Percentiles rank a stretch among this genome's conserved stretches.
phyloP scores from a whole-genome alignment of 64 coral and sea anemone genomes.

The Anthopleura sola region DNA sequence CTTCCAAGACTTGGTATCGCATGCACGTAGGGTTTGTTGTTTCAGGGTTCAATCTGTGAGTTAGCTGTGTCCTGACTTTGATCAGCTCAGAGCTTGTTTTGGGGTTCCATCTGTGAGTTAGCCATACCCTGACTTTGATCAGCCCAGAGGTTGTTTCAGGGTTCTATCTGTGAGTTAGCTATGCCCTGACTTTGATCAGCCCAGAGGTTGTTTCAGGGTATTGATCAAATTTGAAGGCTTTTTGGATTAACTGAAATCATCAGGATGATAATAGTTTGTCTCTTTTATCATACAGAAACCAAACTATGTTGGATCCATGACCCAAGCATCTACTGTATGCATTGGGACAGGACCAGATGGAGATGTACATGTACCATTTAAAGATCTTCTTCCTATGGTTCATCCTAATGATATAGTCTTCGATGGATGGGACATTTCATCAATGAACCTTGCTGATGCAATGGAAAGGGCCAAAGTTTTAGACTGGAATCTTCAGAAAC shows the following conservation, averaged over 20 bases:
- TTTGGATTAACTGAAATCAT: no score
- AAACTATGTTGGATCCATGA: conserved; percentile 96
- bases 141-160: no score
- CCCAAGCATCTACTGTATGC: conserved; percentile 95
- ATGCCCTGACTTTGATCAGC: no score
- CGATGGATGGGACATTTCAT: conserved; percentile 98
- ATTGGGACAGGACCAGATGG: conserved; percentile 79
- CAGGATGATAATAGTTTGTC: no score
- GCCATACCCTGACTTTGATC: background rate
- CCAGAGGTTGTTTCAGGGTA: no score
- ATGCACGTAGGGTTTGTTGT: no score
- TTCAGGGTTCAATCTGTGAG: no score
- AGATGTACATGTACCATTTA: conserved; percentile 81
- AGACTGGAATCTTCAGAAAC: conserved; percentile 80
- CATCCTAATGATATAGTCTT: conserved; percentile 95
- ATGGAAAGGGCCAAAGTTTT: conserved; percentile 83
- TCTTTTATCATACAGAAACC: conserved; percentile 44
- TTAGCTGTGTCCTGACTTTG: no score
- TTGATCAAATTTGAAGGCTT: no score
- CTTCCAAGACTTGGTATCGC: no score
- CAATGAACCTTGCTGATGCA: conserved; percentile 88
- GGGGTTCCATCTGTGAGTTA: background rate
- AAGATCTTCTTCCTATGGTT: conserved; percentile 94
- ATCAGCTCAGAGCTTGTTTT: no score
- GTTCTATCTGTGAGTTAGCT: no score